phyloP scores from a whole-genome alignment of 1,140 invertebrate species.

The Archivesica marissinica region DNA sequence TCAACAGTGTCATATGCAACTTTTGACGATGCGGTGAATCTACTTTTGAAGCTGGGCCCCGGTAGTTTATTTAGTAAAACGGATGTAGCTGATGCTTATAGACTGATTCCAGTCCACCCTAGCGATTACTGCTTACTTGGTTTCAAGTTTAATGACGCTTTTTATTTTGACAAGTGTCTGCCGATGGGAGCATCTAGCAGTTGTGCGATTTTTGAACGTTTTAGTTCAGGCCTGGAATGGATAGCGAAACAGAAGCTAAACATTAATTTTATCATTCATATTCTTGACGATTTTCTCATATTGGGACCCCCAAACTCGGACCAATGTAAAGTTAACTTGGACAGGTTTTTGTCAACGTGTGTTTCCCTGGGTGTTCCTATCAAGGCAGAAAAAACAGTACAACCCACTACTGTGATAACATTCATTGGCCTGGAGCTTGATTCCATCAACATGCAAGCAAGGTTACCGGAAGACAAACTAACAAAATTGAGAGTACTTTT shows the following conservation, averaged over 20 bases:
- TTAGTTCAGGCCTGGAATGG: conserved; percentile 53
- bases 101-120: conserved; percentile 42
- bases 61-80: conserved; percentile 19
- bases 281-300: conserved; percentile 58
- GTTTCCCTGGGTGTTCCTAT: not conserved
- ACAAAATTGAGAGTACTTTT: not conserved
- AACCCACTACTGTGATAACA: not conserved
- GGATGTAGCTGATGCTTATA: conserved; percentile 28
- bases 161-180: conserved; percentile 35
- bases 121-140: conserved; percentile 31
- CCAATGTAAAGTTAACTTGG: not conserved
- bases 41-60: not conserved
- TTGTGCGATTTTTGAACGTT: conserved; percentile 54
- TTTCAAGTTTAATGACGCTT: conserved; percentile 9
- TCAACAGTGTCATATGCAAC: not conserved
- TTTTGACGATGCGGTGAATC: not conserved
- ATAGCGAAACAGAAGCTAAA: not conserved
- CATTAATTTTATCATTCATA: conserved; percentile 2
- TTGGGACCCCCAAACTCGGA: conserved; percentile 12
- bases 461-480: not conserved
- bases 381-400: conserved; percentile 9
- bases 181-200: not conserved
- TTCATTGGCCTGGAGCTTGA: conserved; percentile 34
- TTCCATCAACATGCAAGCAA: not conserved
- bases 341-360: conserved; percentile 19